phyloP scores from a whole-genome alignment of 2,888 invertebrate genomes.

The Eugnorisma glareosa region DNA sequence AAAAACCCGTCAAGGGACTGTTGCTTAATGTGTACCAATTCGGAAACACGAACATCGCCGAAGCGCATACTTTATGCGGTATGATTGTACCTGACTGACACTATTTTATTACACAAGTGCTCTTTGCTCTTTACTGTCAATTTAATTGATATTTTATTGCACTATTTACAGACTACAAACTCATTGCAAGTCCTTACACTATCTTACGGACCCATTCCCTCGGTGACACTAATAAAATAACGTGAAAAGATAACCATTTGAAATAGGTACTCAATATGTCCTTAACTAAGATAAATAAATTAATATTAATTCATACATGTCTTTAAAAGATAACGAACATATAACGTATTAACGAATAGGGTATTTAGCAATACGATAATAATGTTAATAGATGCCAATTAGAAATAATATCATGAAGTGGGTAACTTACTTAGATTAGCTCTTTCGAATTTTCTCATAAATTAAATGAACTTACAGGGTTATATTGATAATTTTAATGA shows the following conservation, averaged over 20 bases:
- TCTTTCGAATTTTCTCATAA: background rate
- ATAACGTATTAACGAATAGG: background rate
- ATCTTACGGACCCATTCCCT: slow-evolving; percentile 12
- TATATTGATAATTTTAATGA: no score
- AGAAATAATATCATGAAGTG: slow-evolving; percentile 24
- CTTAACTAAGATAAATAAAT: slow-evolving; percentile 38
- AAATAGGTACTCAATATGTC: slow-evolving; percentile 33
- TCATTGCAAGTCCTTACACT: background rate
- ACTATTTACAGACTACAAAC: background rate
- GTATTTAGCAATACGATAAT: slow-evolving; percentile 4
- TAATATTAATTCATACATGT: slow-evolving; percentile 34
- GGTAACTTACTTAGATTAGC: background rate
- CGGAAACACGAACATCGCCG: no score
- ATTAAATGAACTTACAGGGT: no score
- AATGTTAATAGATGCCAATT: slow-evolving; percentile 31
- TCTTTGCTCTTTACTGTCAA: background rate
- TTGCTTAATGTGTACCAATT: background rate
- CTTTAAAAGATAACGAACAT: slow-evolving; percentile 15
- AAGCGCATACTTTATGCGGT: background rate
- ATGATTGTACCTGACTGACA: background rate
- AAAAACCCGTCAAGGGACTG: no score
- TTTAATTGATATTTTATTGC: slow-evolving; percentile 7
- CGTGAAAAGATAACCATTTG: slow-evolving; percentile 25
- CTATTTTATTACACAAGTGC: no score
- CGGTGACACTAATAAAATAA: slow-evolving; percentile 24